Base-by-base conservation (phyloP, 2,797 vertebrate genomes). In the Peromyscus eremicus region DNA sequence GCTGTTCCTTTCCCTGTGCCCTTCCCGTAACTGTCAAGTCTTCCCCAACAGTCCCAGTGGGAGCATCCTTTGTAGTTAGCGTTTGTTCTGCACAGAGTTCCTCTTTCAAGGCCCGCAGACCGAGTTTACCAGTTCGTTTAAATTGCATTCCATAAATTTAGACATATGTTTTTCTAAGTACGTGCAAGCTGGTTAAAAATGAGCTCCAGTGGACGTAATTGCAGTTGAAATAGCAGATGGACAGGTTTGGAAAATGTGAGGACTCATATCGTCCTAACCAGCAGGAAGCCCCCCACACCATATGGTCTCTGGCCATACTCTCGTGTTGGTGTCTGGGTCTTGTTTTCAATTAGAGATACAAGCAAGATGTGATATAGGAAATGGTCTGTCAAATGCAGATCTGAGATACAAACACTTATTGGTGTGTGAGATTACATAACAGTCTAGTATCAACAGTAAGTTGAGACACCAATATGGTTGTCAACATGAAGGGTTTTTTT, bases 381-480 rank as follows among this genome's bases (percentile, higher is more conserved):
- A 43, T 73, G 55, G 40, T 49, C 68, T 84, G 55, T 92, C 91
- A 73, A 83, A 29, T 55, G 32, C 23, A 49, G 43, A 76, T 85
- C 91, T 85, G 91, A 73, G 75, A 66, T 85, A 46, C 66, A 66
- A 85, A 66, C 70, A 77, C 11, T 68, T 85, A 71, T 25, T 66
- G 81, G 32, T 64, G 43, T 55, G 43, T 92, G 49, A 92, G 60
- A 64, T 92, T 85, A 52, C 99, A 99, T 79, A 99, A 98, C 81
- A 99, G 99, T 86, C 99, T 98, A 95, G 99, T 99, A 91, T 99
- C 99, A 79, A 99, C 99, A 25, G 99, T 99, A 91, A 99, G 99
- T 99, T 97, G 99, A 99, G 98, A 99, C 99, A 86, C 99, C 99
- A 70, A 99, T 98, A 96, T 99, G 99, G 98, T 99, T 99, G 98